Conservation (phyloP, 2,888 invertebrate species). For the Ornithoptera priamus region DNA sequence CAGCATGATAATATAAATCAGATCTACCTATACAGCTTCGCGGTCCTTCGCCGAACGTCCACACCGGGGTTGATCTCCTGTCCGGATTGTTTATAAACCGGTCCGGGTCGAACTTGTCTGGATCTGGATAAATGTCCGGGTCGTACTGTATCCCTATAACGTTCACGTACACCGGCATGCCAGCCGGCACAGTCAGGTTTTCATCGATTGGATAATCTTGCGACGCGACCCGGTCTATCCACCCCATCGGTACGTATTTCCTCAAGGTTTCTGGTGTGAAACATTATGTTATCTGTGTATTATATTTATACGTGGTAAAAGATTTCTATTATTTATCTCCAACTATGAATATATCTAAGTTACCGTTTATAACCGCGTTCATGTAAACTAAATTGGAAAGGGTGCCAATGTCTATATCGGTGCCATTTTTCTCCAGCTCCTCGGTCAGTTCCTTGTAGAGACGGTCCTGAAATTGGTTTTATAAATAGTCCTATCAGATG, state of each 20-base stretch:
- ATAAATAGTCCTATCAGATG: too few relatives aligned
- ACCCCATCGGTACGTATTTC: constrained; percentile 30
- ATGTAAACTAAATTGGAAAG: too few relatives aligned
- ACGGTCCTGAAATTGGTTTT: too few relatives aligned
- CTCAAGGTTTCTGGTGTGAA: constrained; percentile 20
- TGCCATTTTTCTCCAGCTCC: too few relatives aligned
- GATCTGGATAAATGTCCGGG: constrained; percentile 11
- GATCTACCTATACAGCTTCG: constrained; percentile 32
- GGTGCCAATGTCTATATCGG: too few relatives aligned
- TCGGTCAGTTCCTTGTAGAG: too few relatives aligned
- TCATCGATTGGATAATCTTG: constrained; percentile 33
- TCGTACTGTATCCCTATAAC: constrained; percentile 22
- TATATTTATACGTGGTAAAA: too few relatives aligned
- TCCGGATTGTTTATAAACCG: constrained; percentile 14
- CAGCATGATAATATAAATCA: not conserved
- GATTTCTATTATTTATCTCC: too few relatives aligned
- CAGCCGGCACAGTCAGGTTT: constrained; percentile 27
- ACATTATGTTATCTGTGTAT: not conserved
- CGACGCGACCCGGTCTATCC: constrained; percentile 29
- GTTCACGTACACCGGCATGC: constrained; percentile 33
- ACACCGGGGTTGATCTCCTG: not conserved
- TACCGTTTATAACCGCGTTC: too few relatives aligned
- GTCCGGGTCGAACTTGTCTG: constrained; percentile 1
- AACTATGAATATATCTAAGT: too few relatives aligned
- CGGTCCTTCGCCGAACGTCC: constrained; percentile 31